Evolutionary conservation across 1,140 invertebrate genomes (phyloP), one percentile per base, ranked within the genome.

Genomic region (Anthonomus grandis): DNA sequence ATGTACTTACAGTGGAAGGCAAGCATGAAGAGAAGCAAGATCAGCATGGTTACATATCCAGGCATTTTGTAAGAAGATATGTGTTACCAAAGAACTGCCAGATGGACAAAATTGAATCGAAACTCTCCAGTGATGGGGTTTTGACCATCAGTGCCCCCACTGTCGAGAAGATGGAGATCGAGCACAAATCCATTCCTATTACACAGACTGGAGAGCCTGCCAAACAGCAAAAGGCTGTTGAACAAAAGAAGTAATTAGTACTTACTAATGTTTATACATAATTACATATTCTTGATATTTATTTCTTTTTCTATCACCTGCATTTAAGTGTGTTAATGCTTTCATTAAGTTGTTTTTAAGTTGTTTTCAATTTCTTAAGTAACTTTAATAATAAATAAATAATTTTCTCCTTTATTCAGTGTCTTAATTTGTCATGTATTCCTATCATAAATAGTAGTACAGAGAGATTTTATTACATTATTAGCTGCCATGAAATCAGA

Each of bases 11-110:
- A 2, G 78, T 90, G n/a, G 79, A 83, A 66, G 86, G 81, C 1
- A 85, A 86, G 64, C 87, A 89, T 62, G 86, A 89, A 61, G 80
- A 87, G 41, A 84, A 82, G 50, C 70, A 79, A 25, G 83, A 86
- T 56, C 79, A 85, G 25, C 79, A 84, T 51, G 82, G 83, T 5
- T 83, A 78, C 58, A 79, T 87, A 44, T 79, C 81, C 0, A 78
- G 86, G 17, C 83, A 86, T 25, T 88, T 89, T 64, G 73, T 78
- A 1, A 79, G 87, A 9, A 79, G 79, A 24, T 89, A 86, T 60
- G 72, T 78, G 9, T 61, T 87, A 1, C 85, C 86, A 1, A 72
- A 79, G 27, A 79, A 82, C 44, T 73, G 77, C 8, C 69, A 81
- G 39, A 59, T 71, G 3, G 72, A 81, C 2, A 73, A 78, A 42